Evolutionary conservation across 2,113 vertebrate species (phyloP).

Genomic region (Corythornis cristatus): DNA sequence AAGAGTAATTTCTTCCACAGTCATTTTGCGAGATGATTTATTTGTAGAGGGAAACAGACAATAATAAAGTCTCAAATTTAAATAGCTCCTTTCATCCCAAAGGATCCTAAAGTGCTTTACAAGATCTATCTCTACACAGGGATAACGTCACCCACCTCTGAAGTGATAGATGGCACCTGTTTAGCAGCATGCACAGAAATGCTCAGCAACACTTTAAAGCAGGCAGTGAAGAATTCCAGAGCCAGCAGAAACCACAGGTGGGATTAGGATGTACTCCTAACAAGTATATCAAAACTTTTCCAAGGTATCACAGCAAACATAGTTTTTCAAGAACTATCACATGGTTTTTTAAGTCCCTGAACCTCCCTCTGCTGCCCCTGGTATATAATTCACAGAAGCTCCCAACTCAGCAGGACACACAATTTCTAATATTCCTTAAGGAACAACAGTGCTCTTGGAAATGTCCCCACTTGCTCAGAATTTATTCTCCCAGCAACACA

Average conservation of each 20-base stretch:
- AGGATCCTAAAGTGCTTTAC: not conserved
- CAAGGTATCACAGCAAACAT: not conserved
- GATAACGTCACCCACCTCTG: not conserved
- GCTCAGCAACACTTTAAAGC: not conserved
- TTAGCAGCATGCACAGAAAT: not conserved
- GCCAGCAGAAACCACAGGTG: not conserved
- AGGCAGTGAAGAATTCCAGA: not conserved
- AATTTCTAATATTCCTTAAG: not conserved
- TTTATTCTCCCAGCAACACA: not conserved
- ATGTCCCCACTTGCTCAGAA: not conserved
- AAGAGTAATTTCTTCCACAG: slow-evolving; percentile 51
- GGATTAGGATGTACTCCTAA: not conserved
- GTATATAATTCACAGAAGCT: not conserved
- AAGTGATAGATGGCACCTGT: slow-evolving; percentile 18
- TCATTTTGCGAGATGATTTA: slow-evolving; percentile 58
- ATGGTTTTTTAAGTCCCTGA: not conserved
- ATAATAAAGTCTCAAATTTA: slow-evolving; percentile 52
- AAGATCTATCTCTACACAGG: not conserved
- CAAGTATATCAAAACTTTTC: not conserved
- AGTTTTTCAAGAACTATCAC: not conserved
- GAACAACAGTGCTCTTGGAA: not conserved
- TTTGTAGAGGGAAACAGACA: slow-evolving; percentile 37
- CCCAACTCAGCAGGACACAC: not conserved
- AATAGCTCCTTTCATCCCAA: slow-evolving; percentile 38
- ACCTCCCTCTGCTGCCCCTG: not conserved